Conservation (phyloP, 1,140 invertebrate genomes). For the Lethocerus indicus region DNA sequence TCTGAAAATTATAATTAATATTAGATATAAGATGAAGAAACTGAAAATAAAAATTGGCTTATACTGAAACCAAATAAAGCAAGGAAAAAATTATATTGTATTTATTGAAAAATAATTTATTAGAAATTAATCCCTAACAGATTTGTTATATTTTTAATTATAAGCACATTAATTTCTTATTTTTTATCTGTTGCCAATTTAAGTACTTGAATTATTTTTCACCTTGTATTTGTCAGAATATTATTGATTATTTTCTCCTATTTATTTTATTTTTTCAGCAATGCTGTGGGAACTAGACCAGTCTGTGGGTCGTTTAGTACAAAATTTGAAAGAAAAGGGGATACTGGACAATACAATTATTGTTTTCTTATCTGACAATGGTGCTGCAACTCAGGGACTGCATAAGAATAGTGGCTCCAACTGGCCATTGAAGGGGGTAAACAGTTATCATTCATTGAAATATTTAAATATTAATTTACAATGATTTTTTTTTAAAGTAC, state of each 20-base stretch:
- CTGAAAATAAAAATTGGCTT: no score
- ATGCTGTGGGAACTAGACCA: conserved; percentile 54
- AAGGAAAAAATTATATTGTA: no score
- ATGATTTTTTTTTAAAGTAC: neutral
- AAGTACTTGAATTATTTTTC: conserved; percentile 5
- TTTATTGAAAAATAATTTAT: no score
- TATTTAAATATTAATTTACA: neutral
- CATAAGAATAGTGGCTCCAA: conserved; percentile 33
- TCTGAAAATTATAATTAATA: no score
- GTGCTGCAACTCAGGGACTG: conserved; percentile 28
- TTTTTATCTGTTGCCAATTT: conserved; percentile 7
- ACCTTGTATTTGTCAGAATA: conserved; percentile 8
- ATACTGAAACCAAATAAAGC: no score
- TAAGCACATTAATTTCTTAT: neutral
- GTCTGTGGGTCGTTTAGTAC: conserved; percentile 42
- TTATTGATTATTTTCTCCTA: conserved; percentile 16
- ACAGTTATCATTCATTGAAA: conserved; percentile 1
- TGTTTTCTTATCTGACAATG: conserved; percentile 42
- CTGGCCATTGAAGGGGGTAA: conserved; percentile 43
- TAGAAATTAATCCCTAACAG: no score
- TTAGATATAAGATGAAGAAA: no score
- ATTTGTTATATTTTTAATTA: no score
- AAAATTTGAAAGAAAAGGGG: conserved; percentile 32
- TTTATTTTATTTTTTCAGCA: no score
- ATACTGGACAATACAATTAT: conserved; percentile 40